Conservation (phyloP, 1,140 invertebrate species). For the Heliothis virescens region DNA sequence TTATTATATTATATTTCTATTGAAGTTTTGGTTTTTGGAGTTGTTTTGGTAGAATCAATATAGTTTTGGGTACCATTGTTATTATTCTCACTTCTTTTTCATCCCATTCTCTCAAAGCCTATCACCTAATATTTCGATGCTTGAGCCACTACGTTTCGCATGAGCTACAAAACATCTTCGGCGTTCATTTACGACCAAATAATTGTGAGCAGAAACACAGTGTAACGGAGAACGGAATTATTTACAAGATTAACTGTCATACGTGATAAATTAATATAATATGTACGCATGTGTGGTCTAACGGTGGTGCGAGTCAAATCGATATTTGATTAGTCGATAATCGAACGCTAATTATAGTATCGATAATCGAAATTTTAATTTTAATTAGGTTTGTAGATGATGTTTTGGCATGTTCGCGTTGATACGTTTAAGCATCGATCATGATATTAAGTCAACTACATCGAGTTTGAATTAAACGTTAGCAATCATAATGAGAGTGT, state of each 20-base stretch:
- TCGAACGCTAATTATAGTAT: slow-evolving; percentile 43
- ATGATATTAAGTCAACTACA: neutral
- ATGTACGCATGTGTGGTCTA: slow-evolving; percentile 52
- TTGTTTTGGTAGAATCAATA: neutral
- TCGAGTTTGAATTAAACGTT: neutral
- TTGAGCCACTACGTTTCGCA: too few species aligned
- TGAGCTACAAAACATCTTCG: neutral
- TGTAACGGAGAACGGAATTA: slow-evolving; percentile 40
- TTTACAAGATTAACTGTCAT: slow-evolving; percentile 51
- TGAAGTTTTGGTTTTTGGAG: neutral
- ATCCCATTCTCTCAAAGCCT: too few species aligned
- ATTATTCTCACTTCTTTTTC: too few species aligned
- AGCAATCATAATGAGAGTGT: neutral
- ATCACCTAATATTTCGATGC: too few species aligned
- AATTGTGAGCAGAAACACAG: slow-evolving; percentile 29
- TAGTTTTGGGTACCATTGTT: neutral
- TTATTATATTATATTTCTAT: slow-evolving; percentile 1
- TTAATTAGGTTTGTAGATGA: slow-evolving; percentile 27
- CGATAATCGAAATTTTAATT: slow-evolving; percentile 31
- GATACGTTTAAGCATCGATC: neutral
- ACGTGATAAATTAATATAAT: slow-evolving; percentile 53
- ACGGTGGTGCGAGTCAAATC: slow-evolving; percentile 49
- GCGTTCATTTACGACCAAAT: slow-evolving; percentile 18
- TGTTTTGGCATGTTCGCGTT: slow-evolving; percentile 16
- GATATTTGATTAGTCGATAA: slow-evolving; percentile 58